Conservation (phyloP, 35 echinoderm and acorn worm species). For the Apostichopus japonicus region DNA sequence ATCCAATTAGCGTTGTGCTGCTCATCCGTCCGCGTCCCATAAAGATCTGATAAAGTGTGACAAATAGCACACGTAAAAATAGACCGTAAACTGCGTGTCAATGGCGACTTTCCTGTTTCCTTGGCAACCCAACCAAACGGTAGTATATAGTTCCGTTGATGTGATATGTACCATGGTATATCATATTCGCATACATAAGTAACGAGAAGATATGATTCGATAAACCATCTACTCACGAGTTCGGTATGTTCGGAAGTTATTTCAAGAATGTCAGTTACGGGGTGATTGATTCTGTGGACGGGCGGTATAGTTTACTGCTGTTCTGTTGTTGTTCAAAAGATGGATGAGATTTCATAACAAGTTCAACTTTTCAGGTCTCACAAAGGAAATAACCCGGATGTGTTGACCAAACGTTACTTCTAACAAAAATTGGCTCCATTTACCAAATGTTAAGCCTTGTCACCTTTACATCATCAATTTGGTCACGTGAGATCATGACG, state of each 20-base stretch:
- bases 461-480: no score
- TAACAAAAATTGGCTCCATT: no score
- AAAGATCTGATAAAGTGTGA: neutral
- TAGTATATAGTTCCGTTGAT: conserved; percentile 6
- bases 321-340: no score
- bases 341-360: no score
- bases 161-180: conserved; percentile 17
- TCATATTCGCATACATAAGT: neutral
- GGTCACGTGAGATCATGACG: no score
- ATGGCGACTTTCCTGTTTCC: neutral
- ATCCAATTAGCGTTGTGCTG: neutral
- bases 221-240: conserved; percentile 16
- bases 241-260: conserved; percentile 44
- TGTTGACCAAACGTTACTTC: no score
- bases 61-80: neutral
- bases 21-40: neutral
- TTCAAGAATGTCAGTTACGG: conserved; percentile 30
- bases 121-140: neutral
- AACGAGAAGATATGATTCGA: neutral
- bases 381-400: no score
- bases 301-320: neutral
- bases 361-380: no score
- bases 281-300: neutral
- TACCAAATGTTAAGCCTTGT: no score
- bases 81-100: neutral